phyloP scores from a whole-genome alignment of 2,888 invertebrate species.

The Hypomecis punctinalis region DNA sequence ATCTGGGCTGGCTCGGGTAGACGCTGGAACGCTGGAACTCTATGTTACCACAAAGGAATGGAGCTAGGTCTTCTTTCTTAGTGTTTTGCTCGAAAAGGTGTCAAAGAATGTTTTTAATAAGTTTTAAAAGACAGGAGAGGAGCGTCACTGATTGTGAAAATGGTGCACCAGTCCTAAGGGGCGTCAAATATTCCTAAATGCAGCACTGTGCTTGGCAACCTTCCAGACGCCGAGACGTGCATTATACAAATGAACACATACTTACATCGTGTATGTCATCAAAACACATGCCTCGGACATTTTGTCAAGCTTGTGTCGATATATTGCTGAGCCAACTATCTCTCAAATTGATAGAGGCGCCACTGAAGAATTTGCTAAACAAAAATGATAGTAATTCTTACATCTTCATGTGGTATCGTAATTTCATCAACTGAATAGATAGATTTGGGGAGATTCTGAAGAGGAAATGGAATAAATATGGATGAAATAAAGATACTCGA shows the following conservation, averaged over 20 bases:
- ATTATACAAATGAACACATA: slow-evolving; percentile 31
- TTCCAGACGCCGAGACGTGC: slow-evolving; percentile 25
- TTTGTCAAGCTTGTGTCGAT: slow-evolving; percentile 12
- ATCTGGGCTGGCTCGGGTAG: too few species aligned
- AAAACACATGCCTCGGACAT: slow-evolving; percentile 5
- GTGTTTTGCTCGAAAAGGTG: too few species aligned
- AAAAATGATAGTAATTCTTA: neutral
- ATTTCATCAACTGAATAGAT: neutral
- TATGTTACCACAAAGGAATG: too few species aligned
- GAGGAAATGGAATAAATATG: neutral
- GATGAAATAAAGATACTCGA: neutral
- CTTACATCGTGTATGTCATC: slow-evolving; percentile 5
- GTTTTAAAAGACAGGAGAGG: too few species aligned
- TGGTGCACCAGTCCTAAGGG: too few species aligned
- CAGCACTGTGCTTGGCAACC: slow-evolving; percentile 16
- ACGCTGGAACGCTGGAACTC: too few species aligned
- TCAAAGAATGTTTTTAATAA: too few species aligned
- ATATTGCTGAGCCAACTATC: neutral
- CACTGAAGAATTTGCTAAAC: neutral
- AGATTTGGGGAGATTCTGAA: neutral
- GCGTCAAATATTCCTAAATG: neutral
- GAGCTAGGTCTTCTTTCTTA: too few species aligned
- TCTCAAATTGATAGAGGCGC: neutral
- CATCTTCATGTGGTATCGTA: neutral
- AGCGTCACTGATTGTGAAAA: too few species aligned